phyloP scores from a whole-genome alignment of 2,797 vertebrate species.

The Argya squamiceps region DNA sequence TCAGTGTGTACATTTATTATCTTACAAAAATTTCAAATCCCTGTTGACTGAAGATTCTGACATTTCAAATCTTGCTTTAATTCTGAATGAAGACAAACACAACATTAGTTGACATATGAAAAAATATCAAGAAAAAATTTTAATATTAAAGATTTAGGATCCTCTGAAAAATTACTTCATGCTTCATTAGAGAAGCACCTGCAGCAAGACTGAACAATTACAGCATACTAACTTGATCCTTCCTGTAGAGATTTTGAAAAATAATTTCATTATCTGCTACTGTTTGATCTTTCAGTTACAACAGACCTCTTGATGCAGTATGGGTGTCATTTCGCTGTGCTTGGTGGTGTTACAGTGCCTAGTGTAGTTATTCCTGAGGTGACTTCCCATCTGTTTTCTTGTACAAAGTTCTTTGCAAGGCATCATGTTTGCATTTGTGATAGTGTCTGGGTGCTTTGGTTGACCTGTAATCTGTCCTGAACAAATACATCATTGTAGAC shows the following conservation, averaged over 20 bases:
- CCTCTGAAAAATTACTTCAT: background rate
- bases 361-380: background rate
- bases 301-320: background rate
- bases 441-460: background rate
- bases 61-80: background rate
- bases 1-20: background rate
- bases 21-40: background rate
- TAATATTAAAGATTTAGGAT: background rate
- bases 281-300: background rate
- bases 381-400: background rate
- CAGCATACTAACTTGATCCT: background rate
- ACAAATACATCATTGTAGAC: background rate
- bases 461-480: background rate
- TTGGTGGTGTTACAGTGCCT: background rate
- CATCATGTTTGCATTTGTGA: background rate
- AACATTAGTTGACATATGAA: background rate
- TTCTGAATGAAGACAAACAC: background rate
- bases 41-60: background rate
- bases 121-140: background rate
- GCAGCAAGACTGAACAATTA: background rate
- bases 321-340: fast-evolving
- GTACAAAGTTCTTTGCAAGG: background rate
- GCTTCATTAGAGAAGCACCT: background rate
- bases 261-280: background rate
- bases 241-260: background rate